Conservation (phyloP, 2,888 invertebrate species). For the Lasioglossum figueresi region DNA sequence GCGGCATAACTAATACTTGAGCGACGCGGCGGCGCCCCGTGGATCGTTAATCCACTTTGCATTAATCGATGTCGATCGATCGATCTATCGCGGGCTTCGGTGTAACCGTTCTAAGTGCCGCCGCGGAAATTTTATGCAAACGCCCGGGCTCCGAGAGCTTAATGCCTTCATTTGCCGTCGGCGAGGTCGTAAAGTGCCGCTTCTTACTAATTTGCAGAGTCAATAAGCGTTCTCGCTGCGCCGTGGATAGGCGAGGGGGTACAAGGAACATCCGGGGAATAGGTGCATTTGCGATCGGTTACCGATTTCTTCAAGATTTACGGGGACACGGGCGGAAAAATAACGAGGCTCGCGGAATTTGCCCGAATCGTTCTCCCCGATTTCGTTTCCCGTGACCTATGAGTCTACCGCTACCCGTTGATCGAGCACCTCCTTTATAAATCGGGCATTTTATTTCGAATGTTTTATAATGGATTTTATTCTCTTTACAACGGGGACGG, state of each 20-base stretch:
- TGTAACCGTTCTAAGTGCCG: constrained; percentile 11
- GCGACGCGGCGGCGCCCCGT: neutral
- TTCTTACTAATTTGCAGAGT: constrained; percentile 51
- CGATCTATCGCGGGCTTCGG: neutral
- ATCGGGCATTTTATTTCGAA: neutral
- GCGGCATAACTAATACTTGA: constrained; percentile 45
- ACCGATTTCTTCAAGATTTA: constrained; percentile 23
- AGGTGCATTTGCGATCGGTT: constrained; percentile 30
- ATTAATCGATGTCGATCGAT: constrained; percentile 48
- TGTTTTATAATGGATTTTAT: neutral
- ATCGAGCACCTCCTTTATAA: neutral
- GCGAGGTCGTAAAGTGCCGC: constrained; percentile 28
- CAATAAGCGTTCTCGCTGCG: constrained; percentile 26
- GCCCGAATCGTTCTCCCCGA: neutral
- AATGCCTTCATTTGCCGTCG: constrained; percentile 40
- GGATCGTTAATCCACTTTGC: constrained; percentile 19
- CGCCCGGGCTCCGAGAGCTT: constrained; percentile 23
- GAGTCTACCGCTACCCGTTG: neutral
- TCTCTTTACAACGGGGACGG: neutral
- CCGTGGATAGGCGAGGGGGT: neutral
- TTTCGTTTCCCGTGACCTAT: neutral
- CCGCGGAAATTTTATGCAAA: constrained; percentile 47
- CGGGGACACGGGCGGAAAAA: neutral
- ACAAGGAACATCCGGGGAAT: neutral
- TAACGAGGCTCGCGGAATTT: neutral